Evolutionary conservation across 2,113 vertebrate species (phyloP).

Genomic region (Marcusenius ussheri): DNA sequence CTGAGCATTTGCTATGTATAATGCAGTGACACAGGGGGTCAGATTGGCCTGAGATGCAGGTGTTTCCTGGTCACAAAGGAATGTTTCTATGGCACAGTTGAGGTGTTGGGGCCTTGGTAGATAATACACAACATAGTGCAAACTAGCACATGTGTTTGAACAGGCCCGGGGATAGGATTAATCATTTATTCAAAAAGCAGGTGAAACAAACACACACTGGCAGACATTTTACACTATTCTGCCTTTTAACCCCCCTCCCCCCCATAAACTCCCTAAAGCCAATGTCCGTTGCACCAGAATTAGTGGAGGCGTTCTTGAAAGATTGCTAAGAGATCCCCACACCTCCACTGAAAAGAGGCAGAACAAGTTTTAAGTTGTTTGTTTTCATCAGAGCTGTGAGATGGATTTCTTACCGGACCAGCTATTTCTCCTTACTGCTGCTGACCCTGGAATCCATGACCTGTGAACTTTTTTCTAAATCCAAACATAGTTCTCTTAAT

Average conservation of each 20-base stretch:
- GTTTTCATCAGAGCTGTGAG: neutral
- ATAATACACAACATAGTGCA: conserved; percentile 1
- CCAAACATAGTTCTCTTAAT: neutral
- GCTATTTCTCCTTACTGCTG: neutral
- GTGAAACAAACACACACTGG: conserved; percentile 9
- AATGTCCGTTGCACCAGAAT: neutral
- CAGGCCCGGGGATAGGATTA: conserved; percentile 11
- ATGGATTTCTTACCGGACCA: neutral
- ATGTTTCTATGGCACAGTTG: conserved; percentile 7
- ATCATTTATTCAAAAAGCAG: conserved; percentile 27
- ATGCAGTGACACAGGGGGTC: neutral
- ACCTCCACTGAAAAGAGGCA: neutral
- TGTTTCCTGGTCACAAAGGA: conserved; percentile 23
- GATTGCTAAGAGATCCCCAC: neutral
- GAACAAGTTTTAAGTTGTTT: neutral
- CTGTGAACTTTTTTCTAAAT: neutral
- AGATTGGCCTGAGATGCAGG: neutral
- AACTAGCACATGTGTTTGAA: conserved; percentile 15
- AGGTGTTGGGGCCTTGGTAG: neutral
- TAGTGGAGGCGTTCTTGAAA: neutral
- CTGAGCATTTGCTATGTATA: neutral
- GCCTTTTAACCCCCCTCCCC: neutral
- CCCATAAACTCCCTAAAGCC: neutral
- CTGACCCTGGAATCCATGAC: neutral
- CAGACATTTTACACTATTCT: conserved; percentile 1